Conservation (phyloP, 2,888 invertebrate genomes). For the Salticus scenicus region DNA sequence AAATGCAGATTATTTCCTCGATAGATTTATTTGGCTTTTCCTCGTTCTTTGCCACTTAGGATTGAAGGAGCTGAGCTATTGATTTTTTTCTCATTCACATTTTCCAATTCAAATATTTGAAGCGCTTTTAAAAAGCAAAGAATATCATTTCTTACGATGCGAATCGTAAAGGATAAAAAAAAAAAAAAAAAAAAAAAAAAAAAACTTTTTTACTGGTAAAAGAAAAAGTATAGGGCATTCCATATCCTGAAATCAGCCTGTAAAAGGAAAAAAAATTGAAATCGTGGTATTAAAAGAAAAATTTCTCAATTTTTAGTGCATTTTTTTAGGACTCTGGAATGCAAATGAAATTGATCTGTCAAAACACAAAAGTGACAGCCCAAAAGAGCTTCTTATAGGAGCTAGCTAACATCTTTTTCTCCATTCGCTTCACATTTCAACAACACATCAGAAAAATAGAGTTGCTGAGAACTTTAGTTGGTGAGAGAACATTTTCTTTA, state of each 20-base stretch:
- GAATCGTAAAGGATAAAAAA: slow-evolving; percentile 24
- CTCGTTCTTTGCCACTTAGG: slow-evolving; percentile 44
- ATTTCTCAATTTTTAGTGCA: slow-evolving; percentile 16
- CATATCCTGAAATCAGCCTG: slow-evolving; percentile 27
- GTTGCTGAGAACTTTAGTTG: not conserved
- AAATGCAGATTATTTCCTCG: slow-evolving; percentile 49
- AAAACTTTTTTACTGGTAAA: slow-evolving; percentile 15
- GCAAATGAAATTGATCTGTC: slow-evolving; percentile 37
- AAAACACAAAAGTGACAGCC: slow-evolving; percentile 19
- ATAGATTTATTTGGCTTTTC: slow-evolving; percentile 19
- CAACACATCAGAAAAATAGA: slow-evolving; percentile 10
- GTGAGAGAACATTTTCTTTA: not conserved
- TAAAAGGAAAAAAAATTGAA: slow-evolving; percentile 62
- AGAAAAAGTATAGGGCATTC: slow-evolving; percentile 15
- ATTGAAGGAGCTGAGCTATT: slow-evolving; percentile 51
- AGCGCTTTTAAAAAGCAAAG: slow-evolving; percentile 55
- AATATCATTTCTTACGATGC: slow-evolving; percentile 56
- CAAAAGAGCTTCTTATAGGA: not conserved
- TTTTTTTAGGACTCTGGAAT: slow-evolving; percentile 26
- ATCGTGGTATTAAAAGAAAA: slow-evolving; percentile 44
- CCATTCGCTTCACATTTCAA: not conserved
- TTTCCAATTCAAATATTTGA: slow-evolving; percentile 53
- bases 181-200: slow-evolving; percentile 9
- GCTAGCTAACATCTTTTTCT: not conserved
- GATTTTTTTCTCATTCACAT: slow-evolving; percentile 55